Conservation (phyloP, 2,888 invertebrate genomes). For the Liodrosophila aerea region DNA sequence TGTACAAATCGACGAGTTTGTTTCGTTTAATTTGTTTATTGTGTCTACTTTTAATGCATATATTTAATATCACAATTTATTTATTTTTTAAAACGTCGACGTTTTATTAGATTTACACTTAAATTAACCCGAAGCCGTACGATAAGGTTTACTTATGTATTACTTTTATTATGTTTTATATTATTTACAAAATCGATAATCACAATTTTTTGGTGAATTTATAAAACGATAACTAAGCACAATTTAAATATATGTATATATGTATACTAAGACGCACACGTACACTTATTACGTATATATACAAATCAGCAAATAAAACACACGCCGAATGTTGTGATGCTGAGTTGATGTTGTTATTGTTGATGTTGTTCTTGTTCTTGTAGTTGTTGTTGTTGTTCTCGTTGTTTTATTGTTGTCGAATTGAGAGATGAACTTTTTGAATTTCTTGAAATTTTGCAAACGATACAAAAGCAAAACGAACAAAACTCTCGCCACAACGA, state of each 20-base stretch:
- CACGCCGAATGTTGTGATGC: slow-evolving; percentile 50
- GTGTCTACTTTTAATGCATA: slow-evolving; percentile 37
- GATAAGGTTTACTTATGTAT: slow-evolving; percentile 24
- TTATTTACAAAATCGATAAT: slow-evolving; percentile 61
- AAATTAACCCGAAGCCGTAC: slow-evolving; percentile 41
- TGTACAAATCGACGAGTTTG: slow-evolving; percentile 48
- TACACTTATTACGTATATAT: slow-evolving; percentile 25
- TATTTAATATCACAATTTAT: slow-evolving; percentile 74
- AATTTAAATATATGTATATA: slow-evolving; percentile 29
- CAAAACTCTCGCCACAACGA: slow-evolving; percentile 70
- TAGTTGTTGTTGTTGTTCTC: slow-evolving; percentile 19
- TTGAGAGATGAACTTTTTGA: slow-evolving; percentile 59
- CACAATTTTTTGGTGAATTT: slow-evolving; percentile 54
- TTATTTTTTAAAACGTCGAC: slow-evolving; percentile 70
- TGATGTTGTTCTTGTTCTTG: slow-evolving; percentile 20
- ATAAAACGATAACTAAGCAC: slow-evolving; percentile 40
- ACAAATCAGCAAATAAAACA: slow-evolving; percentile 49
- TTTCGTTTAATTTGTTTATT: slow-evolving; percentile 33
- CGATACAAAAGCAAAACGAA: slow-evolving; percentile 78
- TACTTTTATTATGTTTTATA: slow-evolving; percentile 9
- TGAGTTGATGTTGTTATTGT: slow-evolving; percentile 38
- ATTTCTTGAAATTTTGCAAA: slow-evolving; percentile 72
- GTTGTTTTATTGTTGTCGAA: slow-evolving; percentile 16
- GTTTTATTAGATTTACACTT: slow-evolving; percentile 73
- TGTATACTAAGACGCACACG: slow-evolving; percentile 25